phyloP scores from a whole-genome alignment of 2,113 vertebrate species.

The Eudyptes chrysolophus region DNA sequence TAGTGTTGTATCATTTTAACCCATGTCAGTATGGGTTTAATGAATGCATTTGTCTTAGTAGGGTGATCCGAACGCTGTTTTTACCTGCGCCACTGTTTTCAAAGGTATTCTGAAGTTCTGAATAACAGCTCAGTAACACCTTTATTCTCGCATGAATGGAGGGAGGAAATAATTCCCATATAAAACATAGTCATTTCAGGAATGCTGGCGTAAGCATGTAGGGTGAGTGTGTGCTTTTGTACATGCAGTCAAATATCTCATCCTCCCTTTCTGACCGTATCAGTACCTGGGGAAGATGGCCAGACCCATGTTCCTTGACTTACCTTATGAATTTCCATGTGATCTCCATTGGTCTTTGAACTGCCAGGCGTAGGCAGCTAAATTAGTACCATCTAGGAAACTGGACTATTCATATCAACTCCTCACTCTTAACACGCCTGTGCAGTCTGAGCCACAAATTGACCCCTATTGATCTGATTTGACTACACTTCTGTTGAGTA shows the following conservation, averaged over 20 bases:
- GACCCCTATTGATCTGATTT: constrained; percentile 29
- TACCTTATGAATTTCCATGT: not conserved
- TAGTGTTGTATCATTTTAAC: not conserved
- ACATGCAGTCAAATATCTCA: not conserved
- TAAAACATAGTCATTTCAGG: not conserved
- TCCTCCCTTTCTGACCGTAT: not conserved
- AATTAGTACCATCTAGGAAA: not conserved
- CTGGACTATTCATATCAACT: not conserved
- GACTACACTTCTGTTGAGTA: not conserved
- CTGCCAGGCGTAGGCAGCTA: not conserved
- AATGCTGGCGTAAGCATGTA: not conserved
- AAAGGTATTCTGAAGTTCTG: not conserved
- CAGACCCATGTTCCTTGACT: not conserved
- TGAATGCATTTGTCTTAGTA: not conserved
- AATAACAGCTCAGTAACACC: not conserved
- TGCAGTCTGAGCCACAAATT: not conserved
- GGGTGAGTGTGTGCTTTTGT: not conserved
- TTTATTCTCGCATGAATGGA: not conserved
- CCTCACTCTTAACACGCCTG: not conserved
- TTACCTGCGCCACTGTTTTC: not conserved
- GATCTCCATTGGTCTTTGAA: not conserved
- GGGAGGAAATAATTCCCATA: not conserved
- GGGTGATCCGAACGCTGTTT: not conserved
- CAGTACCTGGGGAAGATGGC: not conserved
- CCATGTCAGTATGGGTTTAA: not conserved